Percentiles rank a stretch among this genome's conserved stretches.
phyloP scores from a whole-genome alignment of 2,888 invertebrate species.

The Phlogophora meticulosa region DNA sequence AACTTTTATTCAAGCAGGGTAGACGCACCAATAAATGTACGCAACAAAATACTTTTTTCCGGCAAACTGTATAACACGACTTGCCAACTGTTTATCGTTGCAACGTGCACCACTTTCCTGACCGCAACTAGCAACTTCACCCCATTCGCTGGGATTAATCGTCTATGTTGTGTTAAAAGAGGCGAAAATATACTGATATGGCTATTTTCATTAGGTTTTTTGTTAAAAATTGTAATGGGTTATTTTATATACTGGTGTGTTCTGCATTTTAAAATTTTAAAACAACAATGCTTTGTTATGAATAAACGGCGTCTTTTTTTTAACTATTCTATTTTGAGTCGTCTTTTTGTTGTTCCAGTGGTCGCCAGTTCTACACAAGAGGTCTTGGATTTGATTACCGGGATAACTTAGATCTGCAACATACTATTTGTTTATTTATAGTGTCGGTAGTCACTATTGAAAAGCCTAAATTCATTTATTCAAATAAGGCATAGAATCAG shows the following conservation, averaged over 20 bases:
- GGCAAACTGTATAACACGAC: conserved; percentile 60
- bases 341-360: neutral
- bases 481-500: too few species aligned
- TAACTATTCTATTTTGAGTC: neutral
- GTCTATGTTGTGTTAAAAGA: conserved; percentile 61
- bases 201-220: conserved; percentile 45
- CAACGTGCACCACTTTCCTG: conserved; percentile 64
- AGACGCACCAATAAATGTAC: conserved; percentile 66
- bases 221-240: neutral
- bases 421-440: too few species aligned
- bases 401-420: too few species aligned
- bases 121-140: conserved; percentile 69
- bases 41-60: conserved; percentile 65
- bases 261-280: conserved; percentile 16
- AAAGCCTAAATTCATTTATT: too few species aligned
- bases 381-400: too few species aligned
- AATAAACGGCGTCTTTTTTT: conserved; percentile 10
- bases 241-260: conserved; percentile 27
- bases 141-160: conserved; percentile 71
- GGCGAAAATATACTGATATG: conserved; percentile 57
- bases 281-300: conserved; percentile 41
- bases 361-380: too few species aligned
- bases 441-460: too few species aligned
- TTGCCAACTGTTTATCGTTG: conserved; percentile 69
- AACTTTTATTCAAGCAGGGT: conserved; percentile 55